Conservation (phyloP, 2,888 invertebrate genomes). For the Eupithecia exiguata region DNA sequence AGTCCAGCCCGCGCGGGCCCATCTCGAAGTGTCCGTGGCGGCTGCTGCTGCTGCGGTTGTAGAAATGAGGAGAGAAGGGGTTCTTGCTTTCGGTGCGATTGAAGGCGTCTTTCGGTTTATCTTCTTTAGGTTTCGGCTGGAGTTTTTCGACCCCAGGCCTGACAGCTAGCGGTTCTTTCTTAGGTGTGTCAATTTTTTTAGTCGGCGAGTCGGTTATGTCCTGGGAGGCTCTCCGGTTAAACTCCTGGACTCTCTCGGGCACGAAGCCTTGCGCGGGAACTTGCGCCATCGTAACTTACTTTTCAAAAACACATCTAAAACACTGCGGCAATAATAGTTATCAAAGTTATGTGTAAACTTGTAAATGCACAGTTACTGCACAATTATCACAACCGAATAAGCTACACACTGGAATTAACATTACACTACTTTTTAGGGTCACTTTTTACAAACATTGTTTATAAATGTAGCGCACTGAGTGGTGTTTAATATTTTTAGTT, state of each 20-base stretch:
- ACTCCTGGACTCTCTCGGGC: constrained; percentile 76
- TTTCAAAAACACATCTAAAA: constrained; percentile 64
- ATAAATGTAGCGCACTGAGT: constrained; percentile 21
- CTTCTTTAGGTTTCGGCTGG: constrained; percentile 56
- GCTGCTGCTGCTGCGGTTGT: constrained; percentile 65
- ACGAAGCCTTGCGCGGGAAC: constrained; percentile 74
- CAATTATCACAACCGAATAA: constrained; percentile 45
- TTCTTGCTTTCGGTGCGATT: constrained; percentile 70
- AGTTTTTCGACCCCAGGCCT: constrained; percentile 54
- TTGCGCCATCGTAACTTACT: constrained; percentile 68
- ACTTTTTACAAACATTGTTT: neutral
- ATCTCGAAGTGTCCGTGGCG: constrained; percentile 79
- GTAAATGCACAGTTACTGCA: constrained; percentile 45
- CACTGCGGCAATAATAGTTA: constrained; percentile 58
- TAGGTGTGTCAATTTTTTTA: constrained; percentile 57
- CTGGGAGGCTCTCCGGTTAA: constrained; percentile 73
- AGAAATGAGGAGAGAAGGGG: constrained; percentile 75
- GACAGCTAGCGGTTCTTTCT: constrained; percentile 57
- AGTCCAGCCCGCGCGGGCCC: constrained; percentile 78
- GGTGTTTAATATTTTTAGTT: constrained; percentile 9
- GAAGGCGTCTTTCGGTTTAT: constrained; percentile 59
- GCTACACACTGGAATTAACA: constrained; percentile 32
- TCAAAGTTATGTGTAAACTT: constrained; percentile 47
- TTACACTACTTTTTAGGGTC: neutral
- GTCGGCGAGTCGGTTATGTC: constrained; percentile 67